Evolutionary conservation across 1,140 invertebrate genomes (phyloP).

Genomic region (Camponotus floridanus): DNA sequence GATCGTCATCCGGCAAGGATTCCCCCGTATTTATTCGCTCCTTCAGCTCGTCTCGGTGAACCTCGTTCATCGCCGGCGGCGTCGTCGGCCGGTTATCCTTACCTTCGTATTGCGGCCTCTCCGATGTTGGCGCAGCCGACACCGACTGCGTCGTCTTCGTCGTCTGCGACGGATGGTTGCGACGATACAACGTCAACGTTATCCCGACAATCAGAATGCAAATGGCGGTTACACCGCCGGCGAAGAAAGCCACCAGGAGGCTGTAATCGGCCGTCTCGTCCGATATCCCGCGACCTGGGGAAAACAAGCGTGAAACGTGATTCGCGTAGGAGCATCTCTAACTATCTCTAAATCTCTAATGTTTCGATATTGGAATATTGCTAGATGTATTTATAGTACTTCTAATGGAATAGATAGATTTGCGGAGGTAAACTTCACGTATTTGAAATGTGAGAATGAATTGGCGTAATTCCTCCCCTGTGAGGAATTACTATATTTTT

Average conservation of each 20-base stretch:
- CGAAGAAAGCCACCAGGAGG: conserved; percentile 81
- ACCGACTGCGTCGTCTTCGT: conserved; percentile 73
- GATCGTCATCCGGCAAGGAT: conserved; percentile 76
- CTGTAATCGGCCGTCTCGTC: conserved; percentile 80
- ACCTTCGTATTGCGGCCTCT: conserved; percentile 58
- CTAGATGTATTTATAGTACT: not conserved
- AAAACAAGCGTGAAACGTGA: conserved; percentile 49
- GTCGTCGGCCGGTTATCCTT: conserved; percentile 59
- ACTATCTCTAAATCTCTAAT: not conserved
- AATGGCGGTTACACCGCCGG: conserved; percentile 81
- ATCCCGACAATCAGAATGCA: conserved; percentile 81
- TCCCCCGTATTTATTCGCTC: conserved; percentile 47
- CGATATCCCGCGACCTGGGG: conserved; percentile 78
- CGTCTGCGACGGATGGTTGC: conserved; percentile 72
- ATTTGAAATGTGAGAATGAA: not conserved
- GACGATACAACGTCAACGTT: conserved; percentile 80
- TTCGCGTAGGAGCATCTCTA: conserved; percentile 10
- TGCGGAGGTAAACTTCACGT: not conserved
- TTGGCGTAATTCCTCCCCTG: not conserved
- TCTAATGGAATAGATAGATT: conserved; percentile 11
- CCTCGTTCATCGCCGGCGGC: conserved; percentile 33
- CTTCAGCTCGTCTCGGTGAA: conserved; percentile 51
- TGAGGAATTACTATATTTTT: not conserved
- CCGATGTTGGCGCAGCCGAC: conserved; percentile 16
- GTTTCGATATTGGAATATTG: not conserved